Conservation (phyloP, 2,797 vertebrate genomes). For the Pangasius macronema region DNA sequence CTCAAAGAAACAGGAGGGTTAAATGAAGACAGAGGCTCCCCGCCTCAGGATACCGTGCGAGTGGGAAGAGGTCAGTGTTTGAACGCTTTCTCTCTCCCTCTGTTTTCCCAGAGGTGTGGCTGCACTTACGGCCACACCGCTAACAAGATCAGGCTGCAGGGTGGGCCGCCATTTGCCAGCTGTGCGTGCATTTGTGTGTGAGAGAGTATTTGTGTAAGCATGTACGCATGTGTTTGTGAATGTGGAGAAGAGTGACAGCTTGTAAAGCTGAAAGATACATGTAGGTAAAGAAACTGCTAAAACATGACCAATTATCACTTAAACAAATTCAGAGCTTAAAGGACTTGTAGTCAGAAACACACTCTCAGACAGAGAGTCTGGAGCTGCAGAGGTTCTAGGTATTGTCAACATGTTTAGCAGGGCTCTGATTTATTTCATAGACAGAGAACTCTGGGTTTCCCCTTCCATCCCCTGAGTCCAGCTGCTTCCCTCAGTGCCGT, state of each 20-base stretch:
- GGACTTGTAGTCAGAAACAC: constrained; percentile 22
- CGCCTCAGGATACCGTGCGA: constrained; percentile 62
- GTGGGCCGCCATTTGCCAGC: constrained; percentile 68
- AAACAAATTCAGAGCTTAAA: constrained; percentile 5
- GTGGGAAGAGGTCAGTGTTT: constrained; percentile 51
- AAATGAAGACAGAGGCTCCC: constrained; percentile 57
- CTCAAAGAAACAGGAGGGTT: constrained; percentile 48
- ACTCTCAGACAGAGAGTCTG: constrained; percentile 1
- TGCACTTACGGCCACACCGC: constrained; percentile 60
- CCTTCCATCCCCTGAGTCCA: constrained; percentile 44
- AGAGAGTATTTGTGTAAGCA: constrained; percentile 14
- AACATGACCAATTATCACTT: constrained; percentile 17
- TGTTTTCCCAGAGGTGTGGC: constrained; percentile 68
- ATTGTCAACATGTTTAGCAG: constrained; percentile 43
- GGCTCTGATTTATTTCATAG: constrained; percentile 50
- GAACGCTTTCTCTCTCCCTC: constrained; percentile 42
- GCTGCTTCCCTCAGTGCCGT: constrained; percentile 44
- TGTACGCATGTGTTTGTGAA: constrained; percentile 17
- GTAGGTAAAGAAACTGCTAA: constrained; percentile 30
- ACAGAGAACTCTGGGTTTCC: constrained; percentile 45
- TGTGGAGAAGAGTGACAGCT: neutral
- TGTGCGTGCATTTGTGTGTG: constrained; percentile 41
- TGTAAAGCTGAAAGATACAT: constrained; percentile 7
- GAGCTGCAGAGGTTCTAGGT: constrained; percentile 32
- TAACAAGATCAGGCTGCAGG: constrained; percentile 77